Conservation (phyloP, 2,888 invertebrate species). For the Caenorhabditis sulstoni region DNA sequence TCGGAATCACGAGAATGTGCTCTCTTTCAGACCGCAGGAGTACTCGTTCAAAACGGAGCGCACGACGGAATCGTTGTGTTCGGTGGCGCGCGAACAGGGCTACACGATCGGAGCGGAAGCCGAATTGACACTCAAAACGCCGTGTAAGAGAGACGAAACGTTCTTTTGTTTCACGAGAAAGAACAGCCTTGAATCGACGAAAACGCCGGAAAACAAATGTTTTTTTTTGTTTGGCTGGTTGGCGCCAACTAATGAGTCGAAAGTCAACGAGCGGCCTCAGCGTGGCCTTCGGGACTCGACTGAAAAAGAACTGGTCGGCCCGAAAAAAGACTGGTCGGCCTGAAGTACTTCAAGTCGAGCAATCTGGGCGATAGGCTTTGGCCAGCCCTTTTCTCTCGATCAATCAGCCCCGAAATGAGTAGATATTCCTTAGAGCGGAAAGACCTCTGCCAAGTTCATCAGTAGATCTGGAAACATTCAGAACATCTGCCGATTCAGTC, state of each 20-base stretch:
- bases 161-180: slow-evolving; percentile 35
- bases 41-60: slow-evolving; percentile 81
- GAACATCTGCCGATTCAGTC: too few relatives aligned
- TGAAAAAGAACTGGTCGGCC: background rate
- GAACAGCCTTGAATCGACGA: slow-evolving; percentile 37
- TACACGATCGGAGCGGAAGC: slow-evolving; percentile 81
- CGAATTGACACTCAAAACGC: slow-evolving; percentile 82
- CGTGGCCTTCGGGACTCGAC: too few relatives aligned
- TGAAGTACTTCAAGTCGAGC: too few relatives aligned
- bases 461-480: background rate
- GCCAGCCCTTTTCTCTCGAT: too few relatives aligned
- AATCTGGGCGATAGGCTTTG: too few relatives aligned
- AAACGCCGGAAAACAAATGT: slow-evolving; percentile 47
- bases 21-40: slow-evolving; percentile 74
- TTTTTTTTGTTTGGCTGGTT: background rate
- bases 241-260: slow-evolving; percentile 20
- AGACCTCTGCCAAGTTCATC: too few relatives aligned
- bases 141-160: slow-evolving; percentile 75
- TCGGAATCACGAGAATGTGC: background rate
- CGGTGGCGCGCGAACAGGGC: slow-evolving; percentile 79
- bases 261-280: background rate
- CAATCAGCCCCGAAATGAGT: too few relatives aligned
- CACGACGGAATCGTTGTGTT: slow-evolving; percentile 78
- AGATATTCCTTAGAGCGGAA: too few relatives aligned
- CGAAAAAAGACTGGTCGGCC: too few relatives aligned